These are phyloP conservation scores for Pollimyrus isidori DNA, from an alignment of 2,113 vertebrate genomes.

Conservation along the genomic window DNA sequence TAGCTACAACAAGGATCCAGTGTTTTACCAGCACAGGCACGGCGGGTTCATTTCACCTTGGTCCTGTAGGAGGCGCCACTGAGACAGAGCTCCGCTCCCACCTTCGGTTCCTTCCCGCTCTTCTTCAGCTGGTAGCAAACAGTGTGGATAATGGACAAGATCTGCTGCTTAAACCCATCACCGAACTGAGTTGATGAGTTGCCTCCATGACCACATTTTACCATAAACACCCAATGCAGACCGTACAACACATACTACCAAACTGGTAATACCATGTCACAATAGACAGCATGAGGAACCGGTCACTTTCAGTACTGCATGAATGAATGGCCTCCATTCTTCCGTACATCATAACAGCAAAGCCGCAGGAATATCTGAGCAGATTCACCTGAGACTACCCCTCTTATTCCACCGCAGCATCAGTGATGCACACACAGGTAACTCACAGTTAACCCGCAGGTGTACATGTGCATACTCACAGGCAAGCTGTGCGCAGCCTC, in stretches of 20 bases:
- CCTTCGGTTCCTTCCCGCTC: slow-evolving; percentile 72
- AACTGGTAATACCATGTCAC: background rate
- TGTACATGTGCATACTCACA: slow-evolving; percentile 53
- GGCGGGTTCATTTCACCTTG: slow-evolving; percentile 55
- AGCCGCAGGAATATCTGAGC: background rate
- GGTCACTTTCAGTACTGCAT: background rate
- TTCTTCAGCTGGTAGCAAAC: slow-evolving; percentile 64
- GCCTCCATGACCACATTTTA: background rate
- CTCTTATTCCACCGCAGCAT: background rate
- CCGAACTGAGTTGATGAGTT: background rate
- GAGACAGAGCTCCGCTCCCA: slow-evolving; percentile 64
- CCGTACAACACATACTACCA: background rate
- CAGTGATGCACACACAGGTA: background rate
- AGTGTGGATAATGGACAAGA: background rate
- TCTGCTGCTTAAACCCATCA: background rate
- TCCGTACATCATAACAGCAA: background rate
- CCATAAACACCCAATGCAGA: background rate
- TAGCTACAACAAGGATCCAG: background rate
- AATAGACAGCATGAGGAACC: too few relatives aligned
- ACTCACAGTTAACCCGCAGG: background rate
- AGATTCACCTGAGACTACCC: background rate
- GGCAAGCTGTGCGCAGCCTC: slow-evolving; percentile 73
- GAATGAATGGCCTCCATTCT: background rate
- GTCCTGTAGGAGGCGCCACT: slow-evolving; percentile 64
- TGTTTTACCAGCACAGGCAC: background rate